phyloP scores from a whole-genome alignment of 2,797 vertebrate species.

The Monodelphis domestica region DNA sequence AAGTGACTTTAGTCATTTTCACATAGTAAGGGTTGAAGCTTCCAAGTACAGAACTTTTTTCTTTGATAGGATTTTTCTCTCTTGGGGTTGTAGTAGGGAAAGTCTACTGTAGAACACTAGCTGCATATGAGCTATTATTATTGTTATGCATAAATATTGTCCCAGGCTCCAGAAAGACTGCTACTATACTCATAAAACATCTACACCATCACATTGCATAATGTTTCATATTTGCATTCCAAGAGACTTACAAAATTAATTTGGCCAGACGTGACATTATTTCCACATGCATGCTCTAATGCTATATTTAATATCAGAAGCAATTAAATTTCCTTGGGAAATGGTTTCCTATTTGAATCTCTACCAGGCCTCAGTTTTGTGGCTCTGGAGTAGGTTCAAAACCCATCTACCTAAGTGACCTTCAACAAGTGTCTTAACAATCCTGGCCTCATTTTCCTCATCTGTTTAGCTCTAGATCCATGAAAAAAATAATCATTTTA shows the following conservation, averaged over 20 bases:
- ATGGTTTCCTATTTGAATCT: slow-evolving; percentile 49
- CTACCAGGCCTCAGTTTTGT: slow-evolving; percentile 36
- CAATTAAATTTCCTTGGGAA: slow-evolving; percentile 18
- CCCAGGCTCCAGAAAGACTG: neutral
- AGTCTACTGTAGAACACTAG: neutral
- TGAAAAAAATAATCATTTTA: slow-evolving; percentile 52
- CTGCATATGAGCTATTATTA: neutral
- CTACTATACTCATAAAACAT: neutral
- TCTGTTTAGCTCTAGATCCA: neutral
- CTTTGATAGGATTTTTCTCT: neutral
- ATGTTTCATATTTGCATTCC: slow-evolving; percentile 26
- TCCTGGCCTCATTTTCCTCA: neutral
- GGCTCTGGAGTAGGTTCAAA: neutral
- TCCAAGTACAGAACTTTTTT: neutral
- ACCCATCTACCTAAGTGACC: neutral
- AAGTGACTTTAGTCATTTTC: neutral
- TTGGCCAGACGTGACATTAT: slow-evolving; percentile 32
- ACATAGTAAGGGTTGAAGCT: neutral
- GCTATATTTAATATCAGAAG: slow-evolving; percentile 15
- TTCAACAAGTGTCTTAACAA: neutral
- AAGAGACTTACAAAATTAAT: slow-evolving; percentile 4
- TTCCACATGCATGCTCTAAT: slow-evolving; percentile 41
- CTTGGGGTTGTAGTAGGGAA: neutral
- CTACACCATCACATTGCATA: neutral
- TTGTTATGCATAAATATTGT: neutral